These are phyloP conservation scores for Scartelaos histophorus DNA, from an alignment of 2,113 vertebrate genomes.

Conservation along the genomic window DNA sequence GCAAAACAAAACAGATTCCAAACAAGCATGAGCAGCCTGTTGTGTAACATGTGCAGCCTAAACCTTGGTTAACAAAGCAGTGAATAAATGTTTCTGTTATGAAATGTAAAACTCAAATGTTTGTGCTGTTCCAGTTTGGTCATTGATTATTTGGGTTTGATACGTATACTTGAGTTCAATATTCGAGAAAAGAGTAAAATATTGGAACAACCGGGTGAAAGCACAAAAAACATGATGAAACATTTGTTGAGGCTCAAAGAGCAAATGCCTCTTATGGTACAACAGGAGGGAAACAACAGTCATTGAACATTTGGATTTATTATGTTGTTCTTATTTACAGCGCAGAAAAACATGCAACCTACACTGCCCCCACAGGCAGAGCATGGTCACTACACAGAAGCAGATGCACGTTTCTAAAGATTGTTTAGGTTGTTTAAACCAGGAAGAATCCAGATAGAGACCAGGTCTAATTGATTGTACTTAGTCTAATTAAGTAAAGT, in stretches of 20 bases:
- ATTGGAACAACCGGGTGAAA: too few species aligned
- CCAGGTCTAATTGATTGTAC: not conserved
- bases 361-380: not conserved
- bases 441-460: not conserved
- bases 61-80: not conserved
- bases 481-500: not conserved
- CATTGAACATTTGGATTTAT: constrained; percentile 1
- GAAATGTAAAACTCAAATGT: not conserved
- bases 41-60: too few species aligned
- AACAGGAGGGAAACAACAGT: not conserved
- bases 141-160: not conserved
- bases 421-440: constrained; percentile 1
- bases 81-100: not conserved
- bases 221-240: not conserved
- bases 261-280: not conserved
- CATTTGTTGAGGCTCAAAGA: not conserved
- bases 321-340: constrained; percentile 1
- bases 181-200: too few species aligned
- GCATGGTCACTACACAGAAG: constrained; percentile 7
- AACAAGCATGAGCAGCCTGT: too few species aligned
- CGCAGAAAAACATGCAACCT: constrained; percentile 7
- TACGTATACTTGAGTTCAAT: too few species aligned
- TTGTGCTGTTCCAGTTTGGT: not conserved
- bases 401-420: constrained; percentile 5
- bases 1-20: too few species aligned